These are phyloP conservation scores for Poeciliopsis presidionis DNA, from an alignment of 2,797 vertebrate species.

Conservation along the genomic window DNA sequence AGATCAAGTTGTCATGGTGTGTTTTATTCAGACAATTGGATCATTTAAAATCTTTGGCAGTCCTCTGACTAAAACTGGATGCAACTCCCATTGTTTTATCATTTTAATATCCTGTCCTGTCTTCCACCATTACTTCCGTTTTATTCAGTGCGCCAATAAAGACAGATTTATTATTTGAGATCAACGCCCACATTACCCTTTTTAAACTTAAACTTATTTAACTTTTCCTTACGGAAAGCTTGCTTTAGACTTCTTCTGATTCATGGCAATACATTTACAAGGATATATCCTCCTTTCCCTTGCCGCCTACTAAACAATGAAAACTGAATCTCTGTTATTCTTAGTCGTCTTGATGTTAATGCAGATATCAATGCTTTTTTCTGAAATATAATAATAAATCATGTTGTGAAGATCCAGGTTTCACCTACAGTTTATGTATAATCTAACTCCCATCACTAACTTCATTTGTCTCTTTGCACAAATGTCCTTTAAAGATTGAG, in stretches of 20 bases:
- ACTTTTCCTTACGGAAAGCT: not conserved
- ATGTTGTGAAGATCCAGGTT: conserved; percentile 23
- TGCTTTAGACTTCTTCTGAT: conserved; percentile 4
- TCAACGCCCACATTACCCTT: not conserved
- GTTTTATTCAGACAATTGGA: conserved; percentile 45
- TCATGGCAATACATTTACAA: conserved; percentile 6
- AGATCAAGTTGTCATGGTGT: conserved; percentile 47
- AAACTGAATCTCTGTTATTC: conserved; percentile 21
- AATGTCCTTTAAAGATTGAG: conserved; percentile 55
- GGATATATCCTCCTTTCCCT: conserved; percentile 3
- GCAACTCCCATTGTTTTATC: conserved; percentile 20
- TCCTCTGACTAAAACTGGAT: conserved; percentile 28
- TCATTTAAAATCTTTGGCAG: conserved; percentile 34
- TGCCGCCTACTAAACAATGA: conserved; percentile 40
- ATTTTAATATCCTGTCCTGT: conserved; percentile 21
- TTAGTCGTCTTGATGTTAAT: conserved; percentile 44
- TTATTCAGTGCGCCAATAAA: conserved; percentile 5
- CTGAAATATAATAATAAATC: conserved; percentile 17
- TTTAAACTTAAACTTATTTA: not conserved
- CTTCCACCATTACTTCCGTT: conserved; percentile 6
- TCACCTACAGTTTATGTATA: conserved; percentile 33
- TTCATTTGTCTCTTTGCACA: conserved; percentile 48
- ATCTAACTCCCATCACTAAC: conserved; percentile 32
- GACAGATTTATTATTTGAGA: not conserved
- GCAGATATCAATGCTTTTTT: conserved; percentile 13